Evolutionary conservation across 2,888 invertebrate species (phyloP).

Genomic region (Aphodius sticticus): DNA sequence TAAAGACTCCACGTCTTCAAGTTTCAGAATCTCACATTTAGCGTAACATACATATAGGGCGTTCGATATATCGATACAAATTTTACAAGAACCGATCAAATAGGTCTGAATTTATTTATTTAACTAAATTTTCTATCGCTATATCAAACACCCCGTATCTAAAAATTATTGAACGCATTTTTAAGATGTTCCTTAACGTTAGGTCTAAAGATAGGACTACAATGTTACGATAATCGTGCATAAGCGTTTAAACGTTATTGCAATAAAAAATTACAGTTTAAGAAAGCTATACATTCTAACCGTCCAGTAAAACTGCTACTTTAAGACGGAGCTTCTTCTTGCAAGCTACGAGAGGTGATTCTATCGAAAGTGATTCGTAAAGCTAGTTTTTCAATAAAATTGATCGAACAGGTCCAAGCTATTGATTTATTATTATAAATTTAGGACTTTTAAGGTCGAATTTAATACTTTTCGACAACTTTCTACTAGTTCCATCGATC

Average conservation of each 20-base stretch:
- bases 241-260: background rate
- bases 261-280: background rate
- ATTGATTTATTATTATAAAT: no score
- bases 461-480: no score
- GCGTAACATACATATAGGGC: background rate
- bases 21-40: background rate
- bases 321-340: background rate
- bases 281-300: background rate
- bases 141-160: no score
- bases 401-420: conserved; percentile 30
- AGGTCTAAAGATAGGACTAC: background rate
- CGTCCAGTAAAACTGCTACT: conserved; percentile 10
- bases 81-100: no score
- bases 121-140: no score
- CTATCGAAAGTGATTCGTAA: background rate
- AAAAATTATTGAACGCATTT: no score
- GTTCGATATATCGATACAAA: no score
- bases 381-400: conserved; percentile 20
- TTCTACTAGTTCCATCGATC: no score
- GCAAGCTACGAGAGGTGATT: background rate
- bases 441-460: no score
- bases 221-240: background rate
- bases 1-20: background rate
- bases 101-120: no score
- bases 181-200: no score